Evolutionary conservation across 23 tunicate species (phyloP).

Genomic region (Botrylloides violaceus): DNA sequence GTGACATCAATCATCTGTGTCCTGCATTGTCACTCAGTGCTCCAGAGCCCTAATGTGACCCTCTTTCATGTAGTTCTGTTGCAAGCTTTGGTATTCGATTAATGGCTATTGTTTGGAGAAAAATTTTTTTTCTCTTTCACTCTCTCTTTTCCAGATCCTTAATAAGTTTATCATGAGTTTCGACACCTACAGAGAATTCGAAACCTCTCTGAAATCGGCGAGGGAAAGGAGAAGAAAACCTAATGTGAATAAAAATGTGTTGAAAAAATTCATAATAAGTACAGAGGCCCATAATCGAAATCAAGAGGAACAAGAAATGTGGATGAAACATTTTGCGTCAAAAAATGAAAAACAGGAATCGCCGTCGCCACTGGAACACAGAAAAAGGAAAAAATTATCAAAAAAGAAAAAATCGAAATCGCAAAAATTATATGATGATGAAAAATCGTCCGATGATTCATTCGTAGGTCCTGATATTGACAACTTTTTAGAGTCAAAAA

Average conservation of each 20-base stretch:
- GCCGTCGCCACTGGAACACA: not conserved
- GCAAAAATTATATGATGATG: not conserved
- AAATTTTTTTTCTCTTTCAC: not conserved
- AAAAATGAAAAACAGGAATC: not conserved
- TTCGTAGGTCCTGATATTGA: not conserved
- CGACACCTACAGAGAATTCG: slow-evolving; percentile 8
- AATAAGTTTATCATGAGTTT: not conserved
- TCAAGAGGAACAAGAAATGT: slow-evolving; percentile 26
- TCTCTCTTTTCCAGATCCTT: not conserved
- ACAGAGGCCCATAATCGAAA: slow-evolving; percentile 21
- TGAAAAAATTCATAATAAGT: slow-evolving; percentile 6
- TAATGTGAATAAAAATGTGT: slow-evolving; percentile 14
- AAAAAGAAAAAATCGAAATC: not conserved
- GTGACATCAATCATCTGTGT: too few species aligned
- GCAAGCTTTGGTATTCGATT: too few species aligned
- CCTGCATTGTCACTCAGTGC: too few species aligned
- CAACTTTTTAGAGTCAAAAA: not conserved
- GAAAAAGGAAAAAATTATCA: not conserved
- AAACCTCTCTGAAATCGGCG: not conserved
- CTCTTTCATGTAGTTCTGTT: too few species aligned
- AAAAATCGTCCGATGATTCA: not conserved
- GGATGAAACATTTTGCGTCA: slow-evolving; percentile 17
- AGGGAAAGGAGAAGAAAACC: slow-evolving; percentile 4
- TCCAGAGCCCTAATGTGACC: too few species aligned
- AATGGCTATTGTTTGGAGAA: too few species aligned